A percentile compares a stretch with the other conserved stretches of the same genome.
These are phyloP conservation scores for Petromus typicus DNA, from an alignment of 2,113 vertebrate species.

Conservation along the genomic window DNA sequence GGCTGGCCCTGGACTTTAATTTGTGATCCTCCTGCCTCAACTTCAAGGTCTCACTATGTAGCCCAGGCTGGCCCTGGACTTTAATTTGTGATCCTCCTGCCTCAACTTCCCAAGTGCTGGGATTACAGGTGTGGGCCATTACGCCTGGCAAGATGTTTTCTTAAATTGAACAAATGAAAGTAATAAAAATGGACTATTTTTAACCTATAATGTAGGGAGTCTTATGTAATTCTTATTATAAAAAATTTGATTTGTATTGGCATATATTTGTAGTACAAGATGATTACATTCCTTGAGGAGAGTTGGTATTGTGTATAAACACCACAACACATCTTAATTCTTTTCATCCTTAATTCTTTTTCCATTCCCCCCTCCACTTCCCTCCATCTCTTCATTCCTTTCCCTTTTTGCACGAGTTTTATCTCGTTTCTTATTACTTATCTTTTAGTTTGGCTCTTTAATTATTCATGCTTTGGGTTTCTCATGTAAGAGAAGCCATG, in stretches of 20 bases:
- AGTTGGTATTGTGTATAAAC: background rate
- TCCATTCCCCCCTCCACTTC: too few relatives aligned
- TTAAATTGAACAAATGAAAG: conserved; percentile 29
- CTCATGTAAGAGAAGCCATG: background rate
- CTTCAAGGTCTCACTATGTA: background rate
- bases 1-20: too few relatives aligned
- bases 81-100: background rate
- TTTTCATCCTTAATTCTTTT: too few relatives aligned
- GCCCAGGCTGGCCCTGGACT: background rate
- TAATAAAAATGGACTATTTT: background rate
- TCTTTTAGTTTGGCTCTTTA: background rate
- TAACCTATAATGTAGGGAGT: conserved; percentile 16
- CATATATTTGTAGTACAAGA: background rate
- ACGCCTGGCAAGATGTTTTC: background rate
- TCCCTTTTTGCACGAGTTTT: background rate
- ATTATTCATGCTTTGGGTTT: background rate
- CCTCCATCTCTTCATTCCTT: background rate
- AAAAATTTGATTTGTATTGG: background rate
- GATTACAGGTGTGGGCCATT: background rate
- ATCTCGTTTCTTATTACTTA: background rate
- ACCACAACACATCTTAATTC: background rate
- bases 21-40: too few relatives aligned
- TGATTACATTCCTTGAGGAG: background rate
- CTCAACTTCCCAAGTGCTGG: background rate
- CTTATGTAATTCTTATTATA: background rate